These are phyloP conservation scores for Cacatua alba DNA, from an alignment of 2,113 vertebrate genomes.

Conservation along the genomic window DNA sequence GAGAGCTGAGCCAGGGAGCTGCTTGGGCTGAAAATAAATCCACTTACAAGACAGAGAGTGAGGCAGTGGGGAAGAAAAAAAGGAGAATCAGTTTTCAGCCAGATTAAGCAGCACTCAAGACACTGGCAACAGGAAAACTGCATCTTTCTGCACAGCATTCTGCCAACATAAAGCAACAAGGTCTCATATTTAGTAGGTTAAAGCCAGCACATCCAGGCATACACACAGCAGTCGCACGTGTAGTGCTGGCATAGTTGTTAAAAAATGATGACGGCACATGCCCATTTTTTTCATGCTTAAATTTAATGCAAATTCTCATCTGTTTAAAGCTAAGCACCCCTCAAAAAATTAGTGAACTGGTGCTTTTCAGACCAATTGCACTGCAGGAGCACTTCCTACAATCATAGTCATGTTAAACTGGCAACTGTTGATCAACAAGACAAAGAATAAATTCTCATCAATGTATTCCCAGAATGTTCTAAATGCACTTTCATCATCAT, in stretches of 20 bases:
- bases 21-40: conserved; percentile 15
- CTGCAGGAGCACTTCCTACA: background rate
- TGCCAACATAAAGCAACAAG: background rate
- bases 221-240: background rate
- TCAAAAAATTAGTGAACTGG: background rate
- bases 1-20: background rate
- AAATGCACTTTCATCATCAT: background rate
- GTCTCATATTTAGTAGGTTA: background rate
- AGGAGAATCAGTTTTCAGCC: background rate
- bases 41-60: background rate
- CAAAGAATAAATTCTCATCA: background rate
- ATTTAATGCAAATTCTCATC: background rate
- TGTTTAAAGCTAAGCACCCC: background rate
- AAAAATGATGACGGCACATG: background rate
- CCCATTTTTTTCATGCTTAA: background rate
- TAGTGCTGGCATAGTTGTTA: background rate
- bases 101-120: background rate
- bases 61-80: background rate
- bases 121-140: background rate
- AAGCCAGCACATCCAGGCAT: background rate
- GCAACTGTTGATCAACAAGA: background rate
- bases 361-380: background rate
- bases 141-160: background rate
- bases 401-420: background rate
- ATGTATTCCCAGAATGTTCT: background rate